A percentile compares a stretch with the other conserved stretches of the same genome.
Conservation (phyloP, 2,888 invertebrate genomes). For the Deroplatys truncata region DNA sequence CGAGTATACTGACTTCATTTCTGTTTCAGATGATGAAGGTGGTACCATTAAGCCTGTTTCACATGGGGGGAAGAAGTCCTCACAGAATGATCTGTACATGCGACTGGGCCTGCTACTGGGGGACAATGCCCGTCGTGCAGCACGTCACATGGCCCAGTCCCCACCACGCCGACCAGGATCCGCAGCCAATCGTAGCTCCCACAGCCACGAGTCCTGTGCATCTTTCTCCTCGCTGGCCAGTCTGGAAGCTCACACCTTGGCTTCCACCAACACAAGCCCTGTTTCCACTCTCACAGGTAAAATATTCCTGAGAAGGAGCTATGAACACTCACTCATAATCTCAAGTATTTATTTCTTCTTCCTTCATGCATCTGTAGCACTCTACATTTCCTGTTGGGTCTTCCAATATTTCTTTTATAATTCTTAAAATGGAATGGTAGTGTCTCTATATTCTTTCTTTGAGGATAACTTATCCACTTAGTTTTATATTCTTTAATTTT, state of each 20-base stretch:
- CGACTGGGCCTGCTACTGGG: constrained; percentile 76
- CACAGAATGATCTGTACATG: constrained; percentile 78
- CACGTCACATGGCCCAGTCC: constrained; percentile 49
- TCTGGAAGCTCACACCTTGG: constrained; percentile 59
- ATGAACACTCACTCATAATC: no score
- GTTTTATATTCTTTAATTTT: no score
- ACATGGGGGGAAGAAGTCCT: constrained; percentile 44
- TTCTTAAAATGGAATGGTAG: no score
- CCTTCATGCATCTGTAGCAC: no score
- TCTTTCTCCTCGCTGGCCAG: constrained; percentile 54
- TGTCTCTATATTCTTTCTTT: no score
- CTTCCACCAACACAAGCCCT: constrained; percentile 81
- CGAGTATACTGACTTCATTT: neutral
- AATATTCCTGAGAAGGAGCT: no score
- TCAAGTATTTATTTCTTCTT: no score
- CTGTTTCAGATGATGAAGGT: constrained; percentile 63
- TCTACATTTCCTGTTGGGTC: no score
- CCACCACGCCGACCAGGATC: constrained; percentile 23
- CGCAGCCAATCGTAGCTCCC: constrained; percentile 37
- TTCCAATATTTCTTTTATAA: no score
- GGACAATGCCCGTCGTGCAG: constrained; percentile 55
- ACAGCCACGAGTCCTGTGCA: constrained; percentile 42
- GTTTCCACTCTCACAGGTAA: constrained; percentile 79
- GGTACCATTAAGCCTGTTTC: constrained; percentile 59
- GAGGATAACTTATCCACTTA: no score